phyloP scores from a whole-genome alignment of 92 coral and sea anemone species.

The Phymanthus crucifer region DNA sequence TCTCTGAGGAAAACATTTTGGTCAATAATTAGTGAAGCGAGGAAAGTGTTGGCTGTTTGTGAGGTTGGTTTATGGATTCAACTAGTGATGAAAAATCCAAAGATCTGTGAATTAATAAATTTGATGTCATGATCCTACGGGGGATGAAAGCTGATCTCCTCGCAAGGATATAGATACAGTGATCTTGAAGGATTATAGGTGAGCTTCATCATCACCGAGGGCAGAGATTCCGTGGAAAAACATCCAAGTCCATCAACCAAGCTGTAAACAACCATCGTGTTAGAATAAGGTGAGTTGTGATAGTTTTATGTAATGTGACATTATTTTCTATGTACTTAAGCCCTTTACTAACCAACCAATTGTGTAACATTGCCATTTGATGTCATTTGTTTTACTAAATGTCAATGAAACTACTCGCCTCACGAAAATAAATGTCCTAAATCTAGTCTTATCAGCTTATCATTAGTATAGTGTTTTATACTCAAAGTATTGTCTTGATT shows the following conservation, averaged over 20 bases:
- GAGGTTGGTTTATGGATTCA: neutral
- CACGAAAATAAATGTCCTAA: neutral
- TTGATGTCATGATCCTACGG: conserved; percentile 4
- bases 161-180: conserved; percentile 1
- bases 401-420: neutral
- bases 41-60: neutral
- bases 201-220: neutral
- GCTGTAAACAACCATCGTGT: neutral
- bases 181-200: neutral
- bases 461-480: neutral
- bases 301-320: conserved; percentile 3
- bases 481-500: neutral
- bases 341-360: conserved; percentile 7
- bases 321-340: conserved; percentile 13
- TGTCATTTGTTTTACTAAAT: neutral
- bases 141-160: neutral
- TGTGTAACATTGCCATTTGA: conserved; percentile 9
- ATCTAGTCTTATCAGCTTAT: neutral
- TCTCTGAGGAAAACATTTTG: neutral
- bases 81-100: neutral
- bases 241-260: neutral
- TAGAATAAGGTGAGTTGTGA: conserved; percentile 9
- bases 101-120: neutral
- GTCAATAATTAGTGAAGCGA: neutral
- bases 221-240: neutral